Evolutionary conservation across 1,140 invertebrate species (phyloP).

Genomic region (Choristoneura fumiferana): DNA sequence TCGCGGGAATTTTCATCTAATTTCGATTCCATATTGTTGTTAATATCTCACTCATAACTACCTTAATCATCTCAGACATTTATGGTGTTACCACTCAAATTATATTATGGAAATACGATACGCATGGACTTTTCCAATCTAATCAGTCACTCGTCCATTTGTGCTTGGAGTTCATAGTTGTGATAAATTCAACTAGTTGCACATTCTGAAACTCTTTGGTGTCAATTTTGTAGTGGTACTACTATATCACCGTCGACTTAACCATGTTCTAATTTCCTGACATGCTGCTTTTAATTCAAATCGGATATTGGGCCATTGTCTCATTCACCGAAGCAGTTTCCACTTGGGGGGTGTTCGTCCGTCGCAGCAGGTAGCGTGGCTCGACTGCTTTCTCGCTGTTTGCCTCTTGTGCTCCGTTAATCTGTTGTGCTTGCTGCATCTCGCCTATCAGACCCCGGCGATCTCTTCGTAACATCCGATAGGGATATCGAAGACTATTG

Average conservation of each 20-base stretch:
- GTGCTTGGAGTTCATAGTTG: neutral
- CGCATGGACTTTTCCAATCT: neutral
- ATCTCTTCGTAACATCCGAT: conserved; percentile 41
- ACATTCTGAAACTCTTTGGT: neutral
- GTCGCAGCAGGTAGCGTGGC: conserved; percentile 77
- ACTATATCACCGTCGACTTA: conserved; percentile 22
- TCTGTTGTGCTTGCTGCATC: conserved; percentile 76
- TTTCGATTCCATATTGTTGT: conserved; percentile 12
- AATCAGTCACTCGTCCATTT: conserved; percentile 4
- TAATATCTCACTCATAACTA: no score
- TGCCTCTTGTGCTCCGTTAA: conserved; percentile 76
- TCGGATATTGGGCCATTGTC: conserved; percentile 46
- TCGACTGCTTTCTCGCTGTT: conserved; percentile 77
- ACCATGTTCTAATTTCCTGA: conserved; percentile 68
- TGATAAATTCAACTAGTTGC: conserved; percentile 6
- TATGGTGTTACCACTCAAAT: no score
- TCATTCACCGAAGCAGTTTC: conserved; percentile 65
- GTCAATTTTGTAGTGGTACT: conserved; percentile 6
- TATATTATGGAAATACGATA: no score
- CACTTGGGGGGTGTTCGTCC: conserved; percentile 73
- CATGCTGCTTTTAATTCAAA: conserved; percentile 71
- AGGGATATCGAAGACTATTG: conserved; percentile 56
- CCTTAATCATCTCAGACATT: no score
- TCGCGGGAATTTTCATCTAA: conserved; percentile 63
- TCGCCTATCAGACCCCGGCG: conserved; percentile 54